phyloP scores from a whole-genome alignment of 2,888 invertebrate genomes.

The Buathra laborator region DNA sequence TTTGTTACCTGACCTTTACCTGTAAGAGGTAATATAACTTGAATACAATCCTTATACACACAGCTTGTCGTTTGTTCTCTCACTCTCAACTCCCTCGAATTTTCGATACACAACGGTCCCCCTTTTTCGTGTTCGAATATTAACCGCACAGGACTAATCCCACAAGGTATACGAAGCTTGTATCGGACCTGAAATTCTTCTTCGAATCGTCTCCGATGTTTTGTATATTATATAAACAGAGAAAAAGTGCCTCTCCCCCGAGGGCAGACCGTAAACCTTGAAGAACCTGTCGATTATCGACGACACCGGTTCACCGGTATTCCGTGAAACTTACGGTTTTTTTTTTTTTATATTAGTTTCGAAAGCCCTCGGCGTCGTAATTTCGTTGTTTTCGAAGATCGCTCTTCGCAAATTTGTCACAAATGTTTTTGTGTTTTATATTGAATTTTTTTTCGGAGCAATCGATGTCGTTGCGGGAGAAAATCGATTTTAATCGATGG shows the following conservation, averaged over 20 bases:
- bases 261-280: slow-evolving; percentile 20
- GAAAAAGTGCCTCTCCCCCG: not conserved
- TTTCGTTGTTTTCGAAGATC: not conserved
- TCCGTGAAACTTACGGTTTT: slow-evolving; percentile 25
- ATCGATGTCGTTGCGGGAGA: too few species aligned
- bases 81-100: slow-evolving; percentile 26
- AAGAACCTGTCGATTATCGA: slow-evolving; percentile 27
- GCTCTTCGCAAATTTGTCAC: not conserved
- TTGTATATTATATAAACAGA: slow-evolving; percentile 30
- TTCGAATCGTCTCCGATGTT: not conserved
- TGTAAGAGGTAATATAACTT: slow-evolving; percentile 57
- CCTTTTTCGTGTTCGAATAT: not conserved
- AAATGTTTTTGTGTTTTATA: not conserved
- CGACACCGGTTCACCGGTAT: slow-evolving; percentile 1
- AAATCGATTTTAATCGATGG: too few species aligned
- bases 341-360: slow-evolving; percentile 17
- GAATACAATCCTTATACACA: slow-evolving; percentile 42
- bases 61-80: slow-evolving; percentile 25
- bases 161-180: not conserved
- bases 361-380: not conserved
- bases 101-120: slow-evolving; percentile 27
- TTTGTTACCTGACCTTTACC: slow-evolving; percentile 70
- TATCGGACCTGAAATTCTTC: not conserved
- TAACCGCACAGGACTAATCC: not conserved
- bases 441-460: not conserved